These are phyloP conservation scores for Stylophora pistillata DNA, from an alignment of 64 coral and sea anemone species.

Conservation along the genomic window DNA sequence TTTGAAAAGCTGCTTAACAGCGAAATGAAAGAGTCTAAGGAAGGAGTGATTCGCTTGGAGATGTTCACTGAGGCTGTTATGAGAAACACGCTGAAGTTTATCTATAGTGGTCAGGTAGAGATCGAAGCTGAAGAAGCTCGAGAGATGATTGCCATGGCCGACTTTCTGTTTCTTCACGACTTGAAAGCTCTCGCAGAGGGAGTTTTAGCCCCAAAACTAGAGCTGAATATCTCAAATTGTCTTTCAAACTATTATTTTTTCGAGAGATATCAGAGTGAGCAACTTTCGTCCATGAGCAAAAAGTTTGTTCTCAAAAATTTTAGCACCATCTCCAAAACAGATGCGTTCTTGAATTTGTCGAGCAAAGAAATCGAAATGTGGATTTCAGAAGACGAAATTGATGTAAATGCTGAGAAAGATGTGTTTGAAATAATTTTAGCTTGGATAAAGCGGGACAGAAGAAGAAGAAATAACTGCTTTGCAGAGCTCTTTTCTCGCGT, in stretches of 20 bases:
- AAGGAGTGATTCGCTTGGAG: not conserved
- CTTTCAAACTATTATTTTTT: not conserved
- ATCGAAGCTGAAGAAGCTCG: not conserved
- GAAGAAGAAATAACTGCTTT: not conserved
- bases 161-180: not conserved
- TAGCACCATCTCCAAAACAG: not conserved
- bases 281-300: not conserved
- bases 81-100: not conserved
- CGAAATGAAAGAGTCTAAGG: not conserved
- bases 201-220: not conserved
- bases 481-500: not conserved
- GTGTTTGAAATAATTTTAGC: not conserved
- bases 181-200: not conserved
- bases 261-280: not conserved
- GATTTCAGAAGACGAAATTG: not conserved
- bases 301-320: not conserved
- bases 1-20: not conserved
- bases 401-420: not conserved
- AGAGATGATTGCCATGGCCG: not conserved
- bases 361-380: not conserved
- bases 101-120: not conserved
- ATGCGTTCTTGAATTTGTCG: not conserved
- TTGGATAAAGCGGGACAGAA: not conserved
- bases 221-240: not conserved
- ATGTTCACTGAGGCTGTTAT: not conserved